Evolutionary conservation across 2,113 vertebrate genomes (phyloP).

Genomic region (Rhinopomastus cyanomelas): DNA sequence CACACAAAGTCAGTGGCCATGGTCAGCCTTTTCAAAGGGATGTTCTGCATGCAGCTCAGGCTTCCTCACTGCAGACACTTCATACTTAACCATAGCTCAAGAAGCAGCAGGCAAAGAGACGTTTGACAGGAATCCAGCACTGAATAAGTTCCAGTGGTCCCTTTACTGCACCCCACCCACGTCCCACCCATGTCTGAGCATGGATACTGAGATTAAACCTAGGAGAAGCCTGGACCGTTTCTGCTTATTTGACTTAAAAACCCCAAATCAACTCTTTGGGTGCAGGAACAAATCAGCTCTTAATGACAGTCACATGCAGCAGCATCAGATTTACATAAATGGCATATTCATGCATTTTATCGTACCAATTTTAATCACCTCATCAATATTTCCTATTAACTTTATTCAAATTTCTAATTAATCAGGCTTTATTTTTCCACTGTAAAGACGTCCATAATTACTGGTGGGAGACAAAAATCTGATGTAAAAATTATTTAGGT

Average conservation of each 20-base stretch:
- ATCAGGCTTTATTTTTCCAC: neutral
- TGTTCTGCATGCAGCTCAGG: neutral
- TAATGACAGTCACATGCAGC: neutral
- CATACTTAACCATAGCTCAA: neutral
- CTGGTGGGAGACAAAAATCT: constrained; percentile 58
- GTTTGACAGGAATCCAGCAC: neutral
- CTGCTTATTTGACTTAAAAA: neutral
- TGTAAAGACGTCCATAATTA: constrained; percentile 35
- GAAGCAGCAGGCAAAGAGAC: neutral
- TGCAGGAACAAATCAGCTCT: neutral
- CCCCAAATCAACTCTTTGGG: neutral
- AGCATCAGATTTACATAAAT: neutral
- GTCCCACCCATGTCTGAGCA: neutral
- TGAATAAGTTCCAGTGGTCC: neutral
- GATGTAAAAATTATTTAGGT: constrained; percentile 73
- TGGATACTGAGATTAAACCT: neutral
- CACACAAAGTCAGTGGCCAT: neutral
- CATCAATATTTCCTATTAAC: neutral
- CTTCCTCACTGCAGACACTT: neutral
- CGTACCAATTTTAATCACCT: neutral
- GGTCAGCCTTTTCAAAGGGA: neutral
- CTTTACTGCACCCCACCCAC: neutral
- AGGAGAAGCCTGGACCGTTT: neutral
- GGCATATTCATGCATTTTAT: neutral
- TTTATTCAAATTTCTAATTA: neutral